Percentiles rank a stretch among this genome's conserved stretches.
Evolutionary conservation across 2,888 invertebrate genomes (phyloP).

Genomic region (Cantharis nigra): DNA sequence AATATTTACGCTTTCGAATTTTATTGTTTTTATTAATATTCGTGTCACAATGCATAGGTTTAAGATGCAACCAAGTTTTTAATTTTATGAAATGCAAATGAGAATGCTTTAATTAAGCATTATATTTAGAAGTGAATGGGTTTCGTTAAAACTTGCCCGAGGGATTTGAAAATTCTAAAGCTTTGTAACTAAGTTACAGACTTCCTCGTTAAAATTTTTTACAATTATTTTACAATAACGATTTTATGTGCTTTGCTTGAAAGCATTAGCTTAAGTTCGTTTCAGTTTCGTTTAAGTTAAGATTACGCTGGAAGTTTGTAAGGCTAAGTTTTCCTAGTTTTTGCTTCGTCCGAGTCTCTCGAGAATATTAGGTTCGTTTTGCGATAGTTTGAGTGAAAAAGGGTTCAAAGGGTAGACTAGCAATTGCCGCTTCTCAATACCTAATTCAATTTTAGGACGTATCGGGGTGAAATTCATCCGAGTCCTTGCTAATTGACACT

Average conservation of each 20-base stretch:
- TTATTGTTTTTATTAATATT: slow-evolving; percentile 16
- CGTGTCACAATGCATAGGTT: slow-evolving; percentile 17
- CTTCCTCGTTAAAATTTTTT: slow-evolving; percentile 6
- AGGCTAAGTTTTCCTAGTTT: background rate
- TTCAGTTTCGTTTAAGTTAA: background rate
- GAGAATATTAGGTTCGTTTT: background rate
- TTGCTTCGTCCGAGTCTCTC: background rate
- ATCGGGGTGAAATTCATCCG: slow-evolving; percentile 40
- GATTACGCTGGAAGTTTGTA: background rate
- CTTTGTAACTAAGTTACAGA: background rate
- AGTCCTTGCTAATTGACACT: slow-evolving; percentile 47
- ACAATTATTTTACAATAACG: slow-evolving; percentile 19
- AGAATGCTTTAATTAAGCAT: slow-evolving; percentile 28
- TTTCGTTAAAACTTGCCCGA: slow-evolving; percentile 12
- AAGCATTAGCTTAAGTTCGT: background rate
- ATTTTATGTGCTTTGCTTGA: slow-evolving; percentile 4
- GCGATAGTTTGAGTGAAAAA: slow-evolving; percentile 3
- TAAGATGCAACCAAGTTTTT: slow-evolving; percentile 9
- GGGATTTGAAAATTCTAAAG: slow-evolving; percentile 15
- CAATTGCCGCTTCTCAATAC: slow-evolving; percentile 36
- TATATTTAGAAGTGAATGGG: slow-evolving; percentile 24
- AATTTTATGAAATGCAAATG: slow-evolving; percentile 26
- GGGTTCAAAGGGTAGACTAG: slow-evolving; percentile 39
- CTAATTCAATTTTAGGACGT: slow-evolving; percentile 44
- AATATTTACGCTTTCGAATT: background rate